Base-by-base conservation (phyloP, 2,888 invertebrate species). In the Willowsia nigromaculata region DNA sequence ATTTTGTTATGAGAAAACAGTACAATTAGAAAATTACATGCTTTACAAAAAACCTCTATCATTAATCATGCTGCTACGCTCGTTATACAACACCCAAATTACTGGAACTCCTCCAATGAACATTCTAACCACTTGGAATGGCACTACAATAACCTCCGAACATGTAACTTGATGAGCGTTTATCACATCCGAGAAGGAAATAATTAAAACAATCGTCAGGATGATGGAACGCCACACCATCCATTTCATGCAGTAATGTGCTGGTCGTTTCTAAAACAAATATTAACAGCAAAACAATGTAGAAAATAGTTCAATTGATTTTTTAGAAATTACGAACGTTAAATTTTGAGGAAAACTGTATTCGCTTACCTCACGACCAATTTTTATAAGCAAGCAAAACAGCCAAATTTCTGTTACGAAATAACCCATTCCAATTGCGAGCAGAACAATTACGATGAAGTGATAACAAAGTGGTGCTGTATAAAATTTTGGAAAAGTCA, bases 361-460 rank as follows among this genome's bases (percentile, higher is more conserved):
- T 13, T 4, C 27, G 4, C 53, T 47, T 71, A 83, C 83, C 50
- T 47, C 50, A 11, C 65, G 68, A 18, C 83, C 83, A 83, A 83
- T 68, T 53, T 83, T 83, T 4, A 53, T 83, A 2, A 83, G 68
- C 5, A 83, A 53, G 30, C 83, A 83, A 15, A 83, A 83, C 1
- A 83, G 53, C 83, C 83, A 83, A 22, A 83, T 53, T 83, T 83
- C 83, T 9, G 68, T 65, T 9, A 83, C 68, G 50, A 83, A 68
- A 25, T 83, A 83, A 22, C 30, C 50, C 68, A 83, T 68, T n/a
- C 30, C 83, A 50, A 83, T 47, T 6, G 83, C 83, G 0, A 83
- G 37, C 30, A 83, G 11, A 11, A 43, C 18, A n/a, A 83, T 83
- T 1, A 83, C 71, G 6, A 83, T 27, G 50, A 83, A 30, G 50